Evolutionary conservation across 2,113 vertebrate species (phyloP).

Genomic region (Phalacrocorax carbo): DNA sequence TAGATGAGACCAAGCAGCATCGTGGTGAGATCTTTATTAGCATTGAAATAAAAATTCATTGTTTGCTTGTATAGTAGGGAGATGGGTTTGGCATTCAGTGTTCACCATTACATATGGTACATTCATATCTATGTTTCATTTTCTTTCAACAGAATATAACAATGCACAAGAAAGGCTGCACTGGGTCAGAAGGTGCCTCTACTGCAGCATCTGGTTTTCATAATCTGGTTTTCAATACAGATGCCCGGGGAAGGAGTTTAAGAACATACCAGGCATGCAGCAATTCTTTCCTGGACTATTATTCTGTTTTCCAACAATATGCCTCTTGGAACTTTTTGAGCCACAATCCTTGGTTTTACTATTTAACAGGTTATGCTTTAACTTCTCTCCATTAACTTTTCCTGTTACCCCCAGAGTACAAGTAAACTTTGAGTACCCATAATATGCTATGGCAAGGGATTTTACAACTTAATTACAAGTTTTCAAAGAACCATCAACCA

Average conservation of each 20-base stretch:
- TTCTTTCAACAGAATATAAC: conserved; percentile 3
- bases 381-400: conserved; percentile 39
- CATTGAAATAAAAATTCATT: conserved; percentile 49
- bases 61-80: background rate
- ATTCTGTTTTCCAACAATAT: background rate
- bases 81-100: background rate
- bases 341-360: conserved; percentile 11
- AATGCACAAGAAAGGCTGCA: background rate
- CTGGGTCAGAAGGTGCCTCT: conserved; percentile 12
- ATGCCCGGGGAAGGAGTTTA: background rate
- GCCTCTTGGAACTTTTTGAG: background rate
- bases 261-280: background rate
- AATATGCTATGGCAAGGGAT: background rate
- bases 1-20: conserved; percentile 13
- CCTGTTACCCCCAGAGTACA: background rate
- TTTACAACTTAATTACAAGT: conserved; percentile 37
- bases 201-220: background rate
- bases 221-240: background rate
- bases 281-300: background rate
- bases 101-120: conserved; percentile 26
- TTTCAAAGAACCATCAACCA: conserved; percentile 29
- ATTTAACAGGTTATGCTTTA: conserved; percentile 28
- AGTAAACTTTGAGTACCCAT: conserved; percentile 7
- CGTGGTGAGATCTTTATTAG: conserved; percentile 42
- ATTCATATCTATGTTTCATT: background rate